phyloP scores from a whole-genome alignment of 2,113 vertebrate species.

The Grammomys surdaster region DNA sequence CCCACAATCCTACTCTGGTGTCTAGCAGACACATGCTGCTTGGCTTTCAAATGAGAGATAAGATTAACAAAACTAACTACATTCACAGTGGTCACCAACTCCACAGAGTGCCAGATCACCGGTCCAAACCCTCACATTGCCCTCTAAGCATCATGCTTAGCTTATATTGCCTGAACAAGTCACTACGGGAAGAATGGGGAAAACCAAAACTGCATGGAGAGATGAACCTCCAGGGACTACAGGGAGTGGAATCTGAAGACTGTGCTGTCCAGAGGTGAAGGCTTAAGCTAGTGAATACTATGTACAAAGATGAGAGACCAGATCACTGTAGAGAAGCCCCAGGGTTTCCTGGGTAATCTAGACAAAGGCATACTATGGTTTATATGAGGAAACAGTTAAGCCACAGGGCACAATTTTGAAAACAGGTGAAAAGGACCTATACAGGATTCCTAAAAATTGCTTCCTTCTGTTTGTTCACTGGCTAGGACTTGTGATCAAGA shows the following conservation, averaged over 20 bases:
- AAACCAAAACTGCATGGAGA: too few relatives aligned
- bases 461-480: neutral
- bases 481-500: neutral
- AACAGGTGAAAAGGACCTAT: neutral
- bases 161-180: neutral
- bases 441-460: neutral
- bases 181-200: neutral
- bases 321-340: neutral
- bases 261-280: neutral
- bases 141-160: neutral
- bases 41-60: neutral
- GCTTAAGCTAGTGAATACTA: neutral
- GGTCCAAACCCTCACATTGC: neutral
- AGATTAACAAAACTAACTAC: neutral
- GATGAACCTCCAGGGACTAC: neutral
- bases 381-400: neutral
- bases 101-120: too few relatives aligned
- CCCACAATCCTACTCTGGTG: too few relatives aligned
- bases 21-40: neutral
- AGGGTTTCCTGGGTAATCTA: rapidly evolving
- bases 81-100: neutral
- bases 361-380: neutral
- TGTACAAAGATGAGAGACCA: neutral
- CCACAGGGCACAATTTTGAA: neutral
- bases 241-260: neutral